Evolutionary conservation across 2,797 vertebrate species (phyloP).

Genomic region (Notolepis coatsorum): DNA sequence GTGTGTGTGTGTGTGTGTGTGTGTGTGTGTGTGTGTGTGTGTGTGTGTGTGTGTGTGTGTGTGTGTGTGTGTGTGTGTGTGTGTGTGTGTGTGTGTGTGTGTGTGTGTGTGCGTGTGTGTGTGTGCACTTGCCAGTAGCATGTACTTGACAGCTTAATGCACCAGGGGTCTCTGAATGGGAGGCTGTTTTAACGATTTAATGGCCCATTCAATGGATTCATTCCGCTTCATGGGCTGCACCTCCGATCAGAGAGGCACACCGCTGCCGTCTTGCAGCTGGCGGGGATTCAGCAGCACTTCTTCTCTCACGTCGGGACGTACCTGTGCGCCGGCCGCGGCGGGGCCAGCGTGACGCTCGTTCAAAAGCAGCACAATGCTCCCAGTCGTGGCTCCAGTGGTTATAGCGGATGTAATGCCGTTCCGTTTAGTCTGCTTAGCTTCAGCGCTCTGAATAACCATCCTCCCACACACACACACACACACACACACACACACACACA

Average conservation of each 20-base stretch:
- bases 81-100: not conserved
- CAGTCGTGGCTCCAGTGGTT: conserved; percentile 14
- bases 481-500: too few relatives aligned
- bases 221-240: conserved; percentile 37
- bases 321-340: conserved; percentile 35
- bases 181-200: conserved; percentile 69
- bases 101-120: conserved; percentile 1
- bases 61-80: too few relatives aligned
- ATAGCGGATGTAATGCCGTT: too few relatives aligned
- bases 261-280: conserved; percentile 48
- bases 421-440: conserved; percentile 20
- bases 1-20: too few relatives aligned
- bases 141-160: conserved; percentile 61
- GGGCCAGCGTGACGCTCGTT: not conserved
- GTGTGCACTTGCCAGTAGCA: conserved; percentile 20
- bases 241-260: conserved; percentile 46
- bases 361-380: not conserved
- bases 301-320: conserved; percentile 15
- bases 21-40: too few relatives aligned
- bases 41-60: too few relatives aligned
- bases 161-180: conserved; percentile 49
- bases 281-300: conserved; percentile 20
- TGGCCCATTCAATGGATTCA: conserved; percentile 59
- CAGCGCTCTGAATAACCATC: conserved; percentile 40
- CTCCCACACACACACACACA: too few relatives aligned